phyloP scores from a whole-genome alignment of 2,113 vertebrate species.

The Nycticryphes semicollaris region DNA sequence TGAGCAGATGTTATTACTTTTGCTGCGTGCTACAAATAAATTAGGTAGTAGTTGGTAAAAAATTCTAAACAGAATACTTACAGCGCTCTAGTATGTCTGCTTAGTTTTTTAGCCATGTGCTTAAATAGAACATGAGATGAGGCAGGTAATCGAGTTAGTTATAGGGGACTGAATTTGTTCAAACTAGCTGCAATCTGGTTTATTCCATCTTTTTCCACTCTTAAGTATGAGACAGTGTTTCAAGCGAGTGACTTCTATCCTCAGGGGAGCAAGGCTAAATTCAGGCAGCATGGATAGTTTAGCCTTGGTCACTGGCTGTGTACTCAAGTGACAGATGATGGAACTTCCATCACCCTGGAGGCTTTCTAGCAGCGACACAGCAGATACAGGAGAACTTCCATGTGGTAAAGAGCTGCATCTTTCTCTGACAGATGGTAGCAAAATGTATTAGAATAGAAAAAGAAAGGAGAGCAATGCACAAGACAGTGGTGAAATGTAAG shows the following conservation, averaged over 20 bases:
- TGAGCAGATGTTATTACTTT: conserved; percentile 85
- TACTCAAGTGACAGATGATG: not conserved
- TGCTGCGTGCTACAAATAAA: conserved; percentile 71
- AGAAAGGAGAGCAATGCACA: not conserved
- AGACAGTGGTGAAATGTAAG: not conserved
- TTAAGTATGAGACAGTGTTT: not conserved
- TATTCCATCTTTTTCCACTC: not conserved
- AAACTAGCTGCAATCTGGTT: not conserved
- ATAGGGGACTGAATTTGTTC: not conserved
- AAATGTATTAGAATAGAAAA: not conserved
- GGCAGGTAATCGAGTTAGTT: not conserved
- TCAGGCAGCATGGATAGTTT: not conserved
- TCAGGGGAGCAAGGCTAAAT: not conserved
- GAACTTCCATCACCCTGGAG: not conserved
- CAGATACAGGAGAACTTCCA: not conserved
- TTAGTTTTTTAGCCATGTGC: not conserved
- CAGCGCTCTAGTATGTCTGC: not conserved
- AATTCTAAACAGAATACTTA: not conserved
- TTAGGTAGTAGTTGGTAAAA: not conserved
- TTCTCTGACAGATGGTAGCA: not conserved
- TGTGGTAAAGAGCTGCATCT: not conserved
- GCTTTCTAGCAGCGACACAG: not conserved
- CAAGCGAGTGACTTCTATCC: not conserved
- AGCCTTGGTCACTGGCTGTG: not conserved
- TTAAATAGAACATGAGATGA: not conserved